Base-by-base conservation (phyloP, 1,140 invertebrate species). In the Calephelis virginiensis region DNA sequence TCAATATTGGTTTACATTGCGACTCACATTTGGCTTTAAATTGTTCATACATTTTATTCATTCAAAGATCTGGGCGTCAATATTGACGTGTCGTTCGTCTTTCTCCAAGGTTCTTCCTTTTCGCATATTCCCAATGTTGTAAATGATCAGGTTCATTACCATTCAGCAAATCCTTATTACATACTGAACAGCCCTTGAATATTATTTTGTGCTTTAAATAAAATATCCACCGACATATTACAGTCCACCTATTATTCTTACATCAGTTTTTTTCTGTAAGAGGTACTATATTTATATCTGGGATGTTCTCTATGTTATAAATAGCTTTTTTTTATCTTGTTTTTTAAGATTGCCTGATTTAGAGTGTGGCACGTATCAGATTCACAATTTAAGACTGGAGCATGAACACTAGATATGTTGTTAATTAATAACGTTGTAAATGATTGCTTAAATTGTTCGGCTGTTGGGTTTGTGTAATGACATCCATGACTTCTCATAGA, bases 321-420 rank as follows among this genome's bases (percentile, higher is more conserved):
- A 43, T 5, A 8, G 6, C 40, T 8, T 43, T 7, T 7, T 43
- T 6, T 43, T 43, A 17, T 17, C 5, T 3, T 8, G 40, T 43
- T 43, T 6, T 56, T 62, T 68, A 43, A 63, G 64, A 63, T 46
- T 11, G 48, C 61, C 17, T 48, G 11, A 28, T 63, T 14, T 0
- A 63, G n/a, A 0, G 17, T 11, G 6, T 70, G 3, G 17, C 69
- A 60, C n/a, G 49, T 48, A 69, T 77, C 75, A 10, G 6, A 40
- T 48, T 75, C 76, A 72, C 76, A 75, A 63, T 78, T 78, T 9
- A 65, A 48, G 5, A 62, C 71, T 11, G 61, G 61, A n/a, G 76
- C 61, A 40, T 73, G 64, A 37, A 63, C 66, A 71, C 69, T 72
- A 43, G 67, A 63, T 0, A 77, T 12, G 9, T 61, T 73, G 47